Evolutionary conservation across 2,113 vertebrate genomes (phyloP).

Genomic region (Platichthys stellatus): DNA sequence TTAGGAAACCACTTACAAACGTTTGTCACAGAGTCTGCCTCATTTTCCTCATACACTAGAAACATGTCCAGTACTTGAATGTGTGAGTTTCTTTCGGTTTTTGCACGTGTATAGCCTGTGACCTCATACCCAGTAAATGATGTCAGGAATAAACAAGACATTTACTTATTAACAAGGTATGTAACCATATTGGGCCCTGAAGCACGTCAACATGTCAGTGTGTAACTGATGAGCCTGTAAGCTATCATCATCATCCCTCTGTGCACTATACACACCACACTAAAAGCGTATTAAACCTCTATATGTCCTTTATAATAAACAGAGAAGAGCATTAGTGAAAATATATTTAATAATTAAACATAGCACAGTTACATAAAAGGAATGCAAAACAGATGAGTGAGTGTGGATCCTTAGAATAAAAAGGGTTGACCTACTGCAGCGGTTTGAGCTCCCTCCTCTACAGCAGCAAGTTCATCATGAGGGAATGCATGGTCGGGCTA

Average conservation of each 20-base stretch:
- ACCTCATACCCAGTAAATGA: not conserved
- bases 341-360: constrained; percentile 80
- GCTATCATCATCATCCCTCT: constrained; percentile 1
- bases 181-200: constrained; percentile 41
- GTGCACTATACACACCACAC: not conserved
- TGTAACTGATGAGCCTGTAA: constrained; percentile 6
- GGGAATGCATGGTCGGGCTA: constrained; percentile 1
- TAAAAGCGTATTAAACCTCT: not conserved
- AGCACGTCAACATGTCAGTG: not conserved
- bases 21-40: not conserved
- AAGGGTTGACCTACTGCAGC: constrained; percentile 68
- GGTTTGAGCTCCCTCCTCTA: constrained; percentile 53
- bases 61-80: not conserved
- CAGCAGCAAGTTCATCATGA: constrained; percentile 47
- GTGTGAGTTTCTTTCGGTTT: not conserved
- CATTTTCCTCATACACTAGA: not conserved
- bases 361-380: constrained; percentile 65
- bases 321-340: constrained; percentile 65
- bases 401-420: constrained; percentile 61
- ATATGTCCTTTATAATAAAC: constrained; percentile 12
- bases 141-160: not conserved
- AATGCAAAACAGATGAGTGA: constrained; percentile 57
- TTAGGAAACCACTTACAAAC: not conserved
- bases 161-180: not conserved
- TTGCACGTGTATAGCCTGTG: too few species aligned